Base-by-base conservation (phyloP, 2,797 vertebrate genomes). In the Gambusia yucatana region DNA sequence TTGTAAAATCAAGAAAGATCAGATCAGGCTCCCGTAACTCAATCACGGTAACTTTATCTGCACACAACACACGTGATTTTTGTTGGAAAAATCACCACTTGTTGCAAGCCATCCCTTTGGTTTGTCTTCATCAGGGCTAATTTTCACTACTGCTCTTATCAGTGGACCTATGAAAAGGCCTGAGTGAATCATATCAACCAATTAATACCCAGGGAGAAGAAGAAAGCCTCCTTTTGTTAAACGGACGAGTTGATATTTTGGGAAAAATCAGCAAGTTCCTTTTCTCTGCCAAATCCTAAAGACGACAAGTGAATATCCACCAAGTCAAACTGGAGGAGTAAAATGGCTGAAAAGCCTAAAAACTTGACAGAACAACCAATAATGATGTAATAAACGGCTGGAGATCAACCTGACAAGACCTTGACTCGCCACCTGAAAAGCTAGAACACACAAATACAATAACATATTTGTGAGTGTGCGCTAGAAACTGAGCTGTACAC, bases 101-200 rank as follows among this genome's bases (percentile, higher is more conserved):
- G 83, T 86, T 83, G 77, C 75, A 77, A 47, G 65, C 77, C 41
- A 75, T 84, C 76, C 72, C 81, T 65, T 79, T 57, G 67, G 72
- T 39, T 7, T 16, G 17, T 61, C 25, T 61, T n/a, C 57, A 76
- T 72, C 17, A 22, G 13, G n/a, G 33, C 55, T 13, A 6, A 0
- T 61, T 14, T 57, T 14, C 9, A 30, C 39, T 30, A 6, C 73
- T 44, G 16, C 65, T 82, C n/a, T 17, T 69, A 84, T 86, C 88
- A 82, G 88, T 86, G 86, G 85, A 77, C 82, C 77, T 73, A 82
- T 50, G 76, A 84, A 88, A 87, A 88, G 79, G 95, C 88, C 91
- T 95, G 92, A 92, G 85, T 87, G 87, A 96, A 91, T 90, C 89
- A 92, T 95, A 91, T 96, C 94, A 96, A 96, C 91, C 89, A 95